Base-by-base conservation (phyloP, 2,797 vertebrate species). In the Pagetopsis macropterus region DNA sequence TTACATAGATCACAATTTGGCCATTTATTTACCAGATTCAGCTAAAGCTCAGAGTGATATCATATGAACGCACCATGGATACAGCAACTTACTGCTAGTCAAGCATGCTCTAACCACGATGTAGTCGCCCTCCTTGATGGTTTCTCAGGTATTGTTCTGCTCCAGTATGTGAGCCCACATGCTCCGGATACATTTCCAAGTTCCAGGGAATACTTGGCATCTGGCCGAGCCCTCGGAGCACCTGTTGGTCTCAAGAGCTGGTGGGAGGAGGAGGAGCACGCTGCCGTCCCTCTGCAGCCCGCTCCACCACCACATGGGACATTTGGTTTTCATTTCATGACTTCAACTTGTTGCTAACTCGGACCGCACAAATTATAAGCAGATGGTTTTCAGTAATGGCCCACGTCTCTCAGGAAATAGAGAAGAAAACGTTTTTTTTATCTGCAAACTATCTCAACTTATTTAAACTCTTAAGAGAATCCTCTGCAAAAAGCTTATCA, bases 281-380 rank as follows among this genome's bases (percentile, higher is more conserved):
- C 72, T 77, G 79, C 81, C 78, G 85, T 91, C 90, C 84, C 79
- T 45, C 86, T 89, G 78, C 76, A 81, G 82, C 73, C 79, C 81
- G 78, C 77, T 85, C 82, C 72, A 72, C 88, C 65, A 87, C 70
- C 87, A 84, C 85, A 87, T 83, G 82, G 85, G 85, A 93, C 93
- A 94, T 94, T 94, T 94, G 92, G 91, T 92, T 94, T 93, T 93
- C 84, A 93, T 94, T 94, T 92, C 79, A 92, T 88, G 88, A 92
- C 89, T 92, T 93, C 88, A 92, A 91, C 89, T 93, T 91, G 90
- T 91, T 90, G 89, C 91, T 91, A 92, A 93, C 86, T 91, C 78
- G 71, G 87, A 89, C 86, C 45, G 63, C 84, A 78, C 83, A 90
- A 93, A 92, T 84, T 84, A 93, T 59, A 87, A 91, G 89, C 92